phyloP scores from a whole-genome alignment of 2,797 vertebrate genomes.

The Tragopan temminckii region DNA sequence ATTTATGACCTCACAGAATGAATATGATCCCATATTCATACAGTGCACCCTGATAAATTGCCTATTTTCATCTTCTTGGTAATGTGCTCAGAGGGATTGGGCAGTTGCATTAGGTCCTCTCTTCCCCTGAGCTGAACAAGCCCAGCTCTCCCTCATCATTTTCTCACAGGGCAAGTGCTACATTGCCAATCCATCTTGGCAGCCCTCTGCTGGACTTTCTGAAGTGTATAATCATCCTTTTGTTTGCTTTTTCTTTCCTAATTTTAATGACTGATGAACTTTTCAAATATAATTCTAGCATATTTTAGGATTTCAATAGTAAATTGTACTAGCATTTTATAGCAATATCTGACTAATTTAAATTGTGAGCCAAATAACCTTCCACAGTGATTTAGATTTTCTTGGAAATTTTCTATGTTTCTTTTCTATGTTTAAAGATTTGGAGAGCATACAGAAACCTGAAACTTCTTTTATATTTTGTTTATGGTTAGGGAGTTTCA shows the following conservation, averaged over 20 bases:
- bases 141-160: background rate
- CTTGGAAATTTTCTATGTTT: background rate
- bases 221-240: background rate
- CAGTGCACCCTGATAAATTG: background rate
- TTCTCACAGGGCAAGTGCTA: background rate
- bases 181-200: background rate
- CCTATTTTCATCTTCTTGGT: background rate
- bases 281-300: background rate
- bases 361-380: background rate
- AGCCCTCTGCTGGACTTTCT: background rate
- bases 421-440: background rate
- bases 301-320: background rate
- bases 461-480: background rate
- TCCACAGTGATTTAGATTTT: background rate
- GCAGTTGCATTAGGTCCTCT: background rate
- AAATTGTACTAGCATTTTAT: background rate
- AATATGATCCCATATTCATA: background rate
- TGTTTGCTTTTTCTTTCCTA: background rate
- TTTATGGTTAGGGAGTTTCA: background rate
- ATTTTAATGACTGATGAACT: background rate
- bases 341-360: background rate
- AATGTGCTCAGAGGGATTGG: background rate
- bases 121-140: background rate
- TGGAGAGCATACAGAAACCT: background rate
- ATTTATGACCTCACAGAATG: background rate